These are phyloP conservation scores for Paraplagusia blochii DNA, from an alignment of 2,113 vertebrate genomes.

Conservation along the genomic window DNA sequence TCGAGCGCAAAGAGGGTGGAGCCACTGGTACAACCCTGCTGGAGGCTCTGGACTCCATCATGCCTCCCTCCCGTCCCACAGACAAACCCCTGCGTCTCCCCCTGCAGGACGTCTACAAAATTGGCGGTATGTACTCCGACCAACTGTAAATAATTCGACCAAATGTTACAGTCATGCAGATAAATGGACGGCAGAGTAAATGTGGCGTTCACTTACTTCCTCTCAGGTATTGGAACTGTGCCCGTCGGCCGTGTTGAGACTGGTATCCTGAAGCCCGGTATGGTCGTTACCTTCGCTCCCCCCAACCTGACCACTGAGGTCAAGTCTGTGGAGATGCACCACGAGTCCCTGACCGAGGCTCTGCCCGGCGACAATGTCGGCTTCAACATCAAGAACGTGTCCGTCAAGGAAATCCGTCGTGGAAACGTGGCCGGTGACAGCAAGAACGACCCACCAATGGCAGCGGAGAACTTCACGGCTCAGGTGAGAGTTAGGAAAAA, in stretches of 20 bases:
- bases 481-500: conserved; percentile 59
- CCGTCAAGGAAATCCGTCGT: conserved; percentile 80
- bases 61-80: conserved; percentile 72
- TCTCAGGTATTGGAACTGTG: conserved; percentile 78
- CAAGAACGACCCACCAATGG: conserved; percentile 78
- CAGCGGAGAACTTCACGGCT: conserved; percentile 73
- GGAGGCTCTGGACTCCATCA: conserved; percentile 79
- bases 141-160: not conserved
- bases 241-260: conserved; percentile 81
- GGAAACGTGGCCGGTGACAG: conserved; percentile 80
- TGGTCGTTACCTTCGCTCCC: conserved; percentile 81
- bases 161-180: not conserved
- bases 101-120: conserved; percentile 80
- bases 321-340: conserved; percentile 84
- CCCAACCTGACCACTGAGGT: conserved; percentile 80
- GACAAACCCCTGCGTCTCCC: conserved; percentile 77
- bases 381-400: conserved; percentile 81
- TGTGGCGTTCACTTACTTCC: not conserved
- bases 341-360: conserved; percentile 76
- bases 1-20: conserved; percentile 77
- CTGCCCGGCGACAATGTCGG: conserved; percentile 79
- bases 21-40: conserved; percentile 71
- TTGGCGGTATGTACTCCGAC: conserved; percentile 64
- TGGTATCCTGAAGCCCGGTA: conserved; percentile 76
- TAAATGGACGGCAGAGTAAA: not conserved